phyloP scores from a whole-genome alignment of 2,888 invertebrate species.

The Napeogenes sylphis region DNA sequence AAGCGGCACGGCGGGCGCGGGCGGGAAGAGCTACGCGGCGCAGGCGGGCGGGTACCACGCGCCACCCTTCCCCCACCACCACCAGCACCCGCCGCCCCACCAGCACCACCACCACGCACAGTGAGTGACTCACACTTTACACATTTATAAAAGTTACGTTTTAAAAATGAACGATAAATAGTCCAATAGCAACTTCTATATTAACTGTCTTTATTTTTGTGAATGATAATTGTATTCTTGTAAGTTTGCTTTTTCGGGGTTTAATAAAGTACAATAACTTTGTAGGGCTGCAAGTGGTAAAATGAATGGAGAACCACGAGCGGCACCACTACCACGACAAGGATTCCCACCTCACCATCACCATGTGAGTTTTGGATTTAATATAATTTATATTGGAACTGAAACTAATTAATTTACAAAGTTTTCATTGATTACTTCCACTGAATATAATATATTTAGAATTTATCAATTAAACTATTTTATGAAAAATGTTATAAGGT shows the following conservation, averaged over 20 bases:
- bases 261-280: constrained; percentile 5
- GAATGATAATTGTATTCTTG: too few species aligned
- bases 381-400: too few species aligned
- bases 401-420: too few species aligned
- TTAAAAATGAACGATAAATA: background rate
- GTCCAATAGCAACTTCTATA: background rate
- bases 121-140: constrained; percentile 11
- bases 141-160: constrained; percentile 14
- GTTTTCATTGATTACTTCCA: background rate
- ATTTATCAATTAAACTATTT: too few species aligned
- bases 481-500: too few species aligned
- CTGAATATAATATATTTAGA: too few species aligned
- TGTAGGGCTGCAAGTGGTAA: constrained; percentile 44
- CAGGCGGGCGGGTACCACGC: constrained; percentile 67
- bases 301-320: constrained; percentile 64
- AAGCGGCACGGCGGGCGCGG: constrained; percentile 32
- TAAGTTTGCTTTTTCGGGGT: too few species aligned
- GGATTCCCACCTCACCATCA: constrained; percentile 68
- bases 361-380: constrained; percentile 46
- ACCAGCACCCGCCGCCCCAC: constrained; percentile 8
- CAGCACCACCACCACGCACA: constrained; percentile 12
- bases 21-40: constrained; percentile 68
- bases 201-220: too few species aligned
- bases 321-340: constrained; percentile 53
- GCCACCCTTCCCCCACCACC: constrained; percentile 51